Evolutionary conservation across 2,888 invertebrate species (phyloP).

Genomic region (Eristalis pertinax): DNA sequence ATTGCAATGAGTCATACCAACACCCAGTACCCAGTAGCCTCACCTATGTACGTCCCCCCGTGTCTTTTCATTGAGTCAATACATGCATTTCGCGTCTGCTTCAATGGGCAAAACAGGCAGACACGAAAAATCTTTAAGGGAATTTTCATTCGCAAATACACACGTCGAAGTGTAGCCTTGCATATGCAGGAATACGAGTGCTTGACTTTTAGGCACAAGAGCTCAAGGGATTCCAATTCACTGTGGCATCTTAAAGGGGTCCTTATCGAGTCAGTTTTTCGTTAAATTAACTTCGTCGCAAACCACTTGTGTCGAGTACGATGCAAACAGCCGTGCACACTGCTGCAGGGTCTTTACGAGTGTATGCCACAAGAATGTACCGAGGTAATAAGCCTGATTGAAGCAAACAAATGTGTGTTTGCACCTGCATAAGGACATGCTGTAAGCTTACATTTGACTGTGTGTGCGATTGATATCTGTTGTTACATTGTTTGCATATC

Average conservation of each 20-base stretch:
- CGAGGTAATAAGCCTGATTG: conserved; percentile 57
- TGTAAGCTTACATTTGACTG: conserved; percentile 7
- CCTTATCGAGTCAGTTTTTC: conserved; percentile 57
- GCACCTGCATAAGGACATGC: background rate
- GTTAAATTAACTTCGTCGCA: conserved; percentile 62
- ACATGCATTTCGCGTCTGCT: too few species aligned
- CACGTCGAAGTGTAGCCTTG: background rate
- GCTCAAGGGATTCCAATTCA: conserved; percentile 54
- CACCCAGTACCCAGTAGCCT: too few species aligned
- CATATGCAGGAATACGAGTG: background rate
- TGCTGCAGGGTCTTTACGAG: background rate
- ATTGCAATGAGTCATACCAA: too few species aligned
- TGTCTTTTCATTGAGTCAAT: too few species aligned
- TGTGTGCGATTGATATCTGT: conserved; percentile 24
- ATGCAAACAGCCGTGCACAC: background rate
- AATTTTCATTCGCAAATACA: background rate
- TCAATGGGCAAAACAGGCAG: too few species aligned
- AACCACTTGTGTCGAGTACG: conserved; percentile 21
- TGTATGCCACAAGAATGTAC: conserved; percentile 23
- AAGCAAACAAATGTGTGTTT: conserved; percentile 17
- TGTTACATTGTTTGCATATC: conserved; percentile 16
- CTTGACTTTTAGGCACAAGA: conserved; percentile 25
- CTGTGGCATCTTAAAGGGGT: conserved; percentile 35
- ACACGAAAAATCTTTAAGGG: background rate
- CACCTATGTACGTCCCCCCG: too few species aligned